These are phyloP conservation scores for Sternarchorhynchus goeldii DNA, from an alignment of 2,797 vertebrate genomes.

Conservation along the genomic window DNA sequence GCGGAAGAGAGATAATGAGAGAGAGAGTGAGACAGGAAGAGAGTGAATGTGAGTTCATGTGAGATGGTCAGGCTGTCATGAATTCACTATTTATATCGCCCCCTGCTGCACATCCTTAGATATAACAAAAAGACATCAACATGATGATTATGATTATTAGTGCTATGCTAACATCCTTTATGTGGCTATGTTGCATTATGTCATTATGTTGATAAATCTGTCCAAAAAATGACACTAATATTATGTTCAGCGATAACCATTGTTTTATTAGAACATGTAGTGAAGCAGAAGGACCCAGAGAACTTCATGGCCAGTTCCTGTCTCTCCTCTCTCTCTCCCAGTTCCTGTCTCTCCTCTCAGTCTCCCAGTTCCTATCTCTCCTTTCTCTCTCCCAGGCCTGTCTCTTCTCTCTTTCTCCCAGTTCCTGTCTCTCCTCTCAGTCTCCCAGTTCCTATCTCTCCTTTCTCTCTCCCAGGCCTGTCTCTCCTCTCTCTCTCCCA, in stretches of 20 bases:
- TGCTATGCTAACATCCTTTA: neutral
- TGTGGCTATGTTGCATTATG: neutral
- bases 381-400: too few relatives aligned
- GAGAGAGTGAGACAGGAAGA: neutral
- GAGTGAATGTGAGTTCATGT: too few relatives aligned
- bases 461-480: too few relatives aligned
- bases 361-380: too few relatives aligned
- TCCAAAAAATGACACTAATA: neutral
- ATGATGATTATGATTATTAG: neutral
- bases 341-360: too few relatives aligned
- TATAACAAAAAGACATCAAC: neutral
- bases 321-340: too few relatives aligned
- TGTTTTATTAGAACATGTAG: neutral
- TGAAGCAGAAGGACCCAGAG: neutral
- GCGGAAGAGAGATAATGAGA: neutral
- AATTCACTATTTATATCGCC: constrained; percentile 37
- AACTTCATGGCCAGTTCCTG: neutral
- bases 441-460: too few relatives aligned
- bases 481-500: too few relatives aligned
- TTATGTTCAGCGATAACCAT: neutral
- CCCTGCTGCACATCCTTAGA: constrained; percentile 40
- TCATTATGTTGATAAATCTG: neutral
- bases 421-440: too few relatives aligned
- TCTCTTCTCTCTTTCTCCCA: too few relatives aligned
- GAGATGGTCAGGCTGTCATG: neutral